Base-by-base conservation (phyloP, 2,888 invertebrate genomes). In the Nemurella pictetii region DNA sequence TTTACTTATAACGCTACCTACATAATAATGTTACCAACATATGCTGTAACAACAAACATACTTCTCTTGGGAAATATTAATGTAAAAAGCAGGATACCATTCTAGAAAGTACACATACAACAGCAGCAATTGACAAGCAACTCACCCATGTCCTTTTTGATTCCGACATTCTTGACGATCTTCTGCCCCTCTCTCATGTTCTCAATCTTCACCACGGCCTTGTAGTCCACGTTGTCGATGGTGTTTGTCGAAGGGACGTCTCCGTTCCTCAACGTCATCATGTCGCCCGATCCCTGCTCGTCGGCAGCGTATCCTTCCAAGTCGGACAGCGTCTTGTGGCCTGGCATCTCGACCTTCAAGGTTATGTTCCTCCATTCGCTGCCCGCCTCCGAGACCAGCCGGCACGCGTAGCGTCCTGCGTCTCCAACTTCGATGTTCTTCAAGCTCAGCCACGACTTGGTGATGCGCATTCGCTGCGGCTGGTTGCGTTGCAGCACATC, bases 351-450 rank as follows among this genome's bases (percentile, higher is more conserved):
- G 75, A 88, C 87, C 5, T 86, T 72, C 30, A 88, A 82, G 12
- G 88, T 88, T 73, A 88, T 87, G 84, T 88, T 88, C 83, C 87
- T 87, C 87, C 88, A 87, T 29, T 85, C 85, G 28, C 85, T 86
- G 15, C 85, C 85, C 25, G 86, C 77, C 28, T 78, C 82, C 32
- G 84, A 36, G 29, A 85, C 81, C 12, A 87, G 77, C 32, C 86
- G 85, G 88, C 92, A 92, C 0, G 91, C 89, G 87, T 92, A 93
- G 15, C 90, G 87, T 0, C 92, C 93, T 3, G 91, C 90, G 87
- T 92, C 92, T 88, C 89, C 91, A 1, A 89, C 88, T 86, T 90
- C 90, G 83, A 92, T 91, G n/a, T 89, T 89, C 87, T 90, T 91
- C 89, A 92, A 91, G 88, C 90, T 89, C 87, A 92, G 88, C 73